phyloP scores from a whole-genome alignment of 2,113 vertebrate genomes.

The human region DNA sequence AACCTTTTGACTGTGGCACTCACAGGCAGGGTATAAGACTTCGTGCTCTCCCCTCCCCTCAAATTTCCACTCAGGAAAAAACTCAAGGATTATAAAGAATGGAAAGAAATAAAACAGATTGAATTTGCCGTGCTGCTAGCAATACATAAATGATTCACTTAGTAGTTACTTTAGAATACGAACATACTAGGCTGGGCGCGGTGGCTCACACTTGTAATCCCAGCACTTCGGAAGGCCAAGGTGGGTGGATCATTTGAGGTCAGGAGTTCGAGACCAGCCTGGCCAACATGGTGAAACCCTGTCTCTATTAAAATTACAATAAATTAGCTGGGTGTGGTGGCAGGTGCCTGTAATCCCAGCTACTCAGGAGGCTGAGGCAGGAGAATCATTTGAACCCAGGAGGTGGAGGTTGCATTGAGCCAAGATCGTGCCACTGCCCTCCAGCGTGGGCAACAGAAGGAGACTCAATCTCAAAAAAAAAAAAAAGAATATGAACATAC shows the following conservation, averaged over 20 bases:
- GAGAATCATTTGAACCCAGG: not conserved
- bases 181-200: not conserved
- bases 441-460: not conserved
- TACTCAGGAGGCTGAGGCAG: not conserved
- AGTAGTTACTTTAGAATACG: not conserved
- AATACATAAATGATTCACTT: not conserved
- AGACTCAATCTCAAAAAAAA: not conserved
- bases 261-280: not conserved
- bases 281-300: not conserved
- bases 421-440: not conserved
- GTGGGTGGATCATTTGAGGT: not conserved
- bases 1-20: not conserved
- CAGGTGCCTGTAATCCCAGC: not conserved
- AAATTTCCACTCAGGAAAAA: not conserved
- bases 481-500: not conserved
- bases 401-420: not conserved
- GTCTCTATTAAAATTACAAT: not conserved
- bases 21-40: not conserved
- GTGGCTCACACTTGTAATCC: not conserved
- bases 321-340: not conserved
- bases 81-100: not conserved
- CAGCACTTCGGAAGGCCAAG: not conserved
- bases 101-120: not conserved
- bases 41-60: not conserved
- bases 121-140: not conserved